Evolutionary conservation across 2,797 vertebrate genomes (phyloP).

Genomic region (Megaceryle alcyon): DNA sequence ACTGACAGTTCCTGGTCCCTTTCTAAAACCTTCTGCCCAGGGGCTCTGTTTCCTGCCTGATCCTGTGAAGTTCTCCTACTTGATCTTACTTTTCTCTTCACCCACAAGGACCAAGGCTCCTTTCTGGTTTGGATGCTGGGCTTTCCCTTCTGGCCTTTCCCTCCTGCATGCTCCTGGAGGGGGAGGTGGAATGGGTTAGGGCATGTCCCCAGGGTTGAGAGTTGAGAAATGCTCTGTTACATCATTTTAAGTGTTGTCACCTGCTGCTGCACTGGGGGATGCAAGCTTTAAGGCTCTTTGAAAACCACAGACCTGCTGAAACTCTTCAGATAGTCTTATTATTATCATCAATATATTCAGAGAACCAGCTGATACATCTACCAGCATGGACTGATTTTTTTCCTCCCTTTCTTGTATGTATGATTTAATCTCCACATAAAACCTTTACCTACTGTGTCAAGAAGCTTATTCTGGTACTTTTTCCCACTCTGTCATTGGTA

Average conservation of each 20-base stretch:
- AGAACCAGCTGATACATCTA: not conserved
- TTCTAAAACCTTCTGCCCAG: not conserved
- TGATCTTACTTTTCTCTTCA: not conserved
- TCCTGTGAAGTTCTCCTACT: not conserved
- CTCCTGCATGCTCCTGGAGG: not conserved
- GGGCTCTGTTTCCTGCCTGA: not conserved
- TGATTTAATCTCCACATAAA: not conserved
- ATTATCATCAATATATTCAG: not conserved
- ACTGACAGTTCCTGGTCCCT: not conserved
- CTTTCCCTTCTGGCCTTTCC: not conserved
- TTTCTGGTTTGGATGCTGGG: not conserved
- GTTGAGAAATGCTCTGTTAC: not conserved
- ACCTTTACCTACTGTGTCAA: not conserved
- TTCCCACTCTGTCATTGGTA: accelerated
- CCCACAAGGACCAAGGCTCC: not conserved
- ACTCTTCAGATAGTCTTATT: not conserved
- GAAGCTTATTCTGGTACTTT: not conserved
- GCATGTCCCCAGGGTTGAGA: not conserved
- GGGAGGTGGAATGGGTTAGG: not conserved
- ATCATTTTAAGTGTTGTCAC: not conserved
- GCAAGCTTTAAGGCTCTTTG: not conserved
- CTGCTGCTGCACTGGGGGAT: not conserved
- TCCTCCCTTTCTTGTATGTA: not conserved
- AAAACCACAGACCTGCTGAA: not conserved
- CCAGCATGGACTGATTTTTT: not conserved